These are phyloP conservation scores for Raja brachyura DNA, from an alignment of 2,113 vertebrate species.

Conservation along the genomic window DNA sequence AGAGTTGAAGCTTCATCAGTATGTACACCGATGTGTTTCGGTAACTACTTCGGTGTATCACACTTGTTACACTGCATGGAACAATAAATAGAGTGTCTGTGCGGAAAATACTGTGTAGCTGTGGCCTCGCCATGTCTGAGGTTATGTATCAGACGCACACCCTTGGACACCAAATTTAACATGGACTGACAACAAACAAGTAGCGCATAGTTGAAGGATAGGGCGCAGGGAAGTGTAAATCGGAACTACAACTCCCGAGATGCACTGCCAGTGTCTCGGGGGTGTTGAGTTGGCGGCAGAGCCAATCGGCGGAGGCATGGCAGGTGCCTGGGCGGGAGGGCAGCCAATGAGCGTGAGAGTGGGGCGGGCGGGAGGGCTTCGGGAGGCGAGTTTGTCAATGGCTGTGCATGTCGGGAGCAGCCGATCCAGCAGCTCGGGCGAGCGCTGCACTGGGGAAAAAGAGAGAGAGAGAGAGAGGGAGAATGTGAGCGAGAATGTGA, in stretches of 20 bases:
- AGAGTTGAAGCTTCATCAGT: neutral
- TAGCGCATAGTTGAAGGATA: neutral
- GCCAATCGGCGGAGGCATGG: neutral
- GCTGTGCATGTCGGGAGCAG: slow-evolving; percentile 5
- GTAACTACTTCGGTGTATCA: neutral
- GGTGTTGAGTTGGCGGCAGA: neutral
- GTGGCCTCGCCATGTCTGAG: neutral
- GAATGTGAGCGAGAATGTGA: neutral
- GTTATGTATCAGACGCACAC: neutral
- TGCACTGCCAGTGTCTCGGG: neutral
- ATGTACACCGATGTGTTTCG: neutral
- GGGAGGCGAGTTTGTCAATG: slow-evolving; percentile 27
- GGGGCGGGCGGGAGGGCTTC: neutral
- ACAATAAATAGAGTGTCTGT: neutral
- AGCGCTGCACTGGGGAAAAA: neutral
- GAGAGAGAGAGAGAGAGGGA: neutral
- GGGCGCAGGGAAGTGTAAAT: neutral
- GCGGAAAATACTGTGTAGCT: neutral
- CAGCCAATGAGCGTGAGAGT: neutral
- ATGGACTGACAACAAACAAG: neutral
- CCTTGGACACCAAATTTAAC: neutral
- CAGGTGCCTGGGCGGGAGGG: neutral
- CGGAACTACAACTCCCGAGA: neutral
- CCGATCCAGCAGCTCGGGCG: slow-evolving; percentile 14
- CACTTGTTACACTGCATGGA: neutral